phyloP scores from a whole-genome alignment of 1,140 invertebrate genomes.

The Gryllus bimaculatus region DNA sequence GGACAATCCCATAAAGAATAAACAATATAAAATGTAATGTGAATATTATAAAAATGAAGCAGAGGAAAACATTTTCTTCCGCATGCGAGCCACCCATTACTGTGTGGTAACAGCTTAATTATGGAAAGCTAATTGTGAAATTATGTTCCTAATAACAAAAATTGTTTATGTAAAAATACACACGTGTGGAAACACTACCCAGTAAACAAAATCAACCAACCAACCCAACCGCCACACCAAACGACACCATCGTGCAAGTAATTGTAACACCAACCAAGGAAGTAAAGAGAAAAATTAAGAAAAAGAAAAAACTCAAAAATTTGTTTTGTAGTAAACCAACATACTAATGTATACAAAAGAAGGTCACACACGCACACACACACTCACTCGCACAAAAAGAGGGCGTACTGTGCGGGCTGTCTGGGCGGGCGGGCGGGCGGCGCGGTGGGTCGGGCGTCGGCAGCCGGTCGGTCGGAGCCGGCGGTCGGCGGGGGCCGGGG shows the following conservation, averaged over 20 bases:
- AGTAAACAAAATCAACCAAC: slow-evolving; percentile 1
- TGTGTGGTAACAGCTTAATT: not conserved
- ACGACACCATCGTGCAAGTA: not conserved
- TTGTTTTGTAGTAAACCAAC: not conserved
- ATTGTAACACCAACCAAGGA: not conserved
- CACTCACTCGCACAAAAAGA: not conserved
- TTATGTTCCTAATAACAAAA: not conserved
- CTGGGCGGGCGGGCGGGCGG: not conserved
- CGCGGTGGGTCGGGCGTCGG: too few relatives aligned
- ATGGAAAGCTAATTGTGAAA: not conserved
- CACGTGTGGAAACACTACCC: not conserved
- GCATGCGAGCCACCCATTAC: not conserved
- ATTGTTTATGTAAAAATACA: not conserved
- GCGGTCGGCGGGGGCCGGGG: too few relatives aligned
- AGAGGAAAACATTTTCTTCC: not conserved
- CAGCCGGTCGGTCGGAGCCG: too few relatives aligned
- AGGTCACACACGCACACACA: not conserved
- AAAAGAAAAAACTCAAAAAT: not conserved
- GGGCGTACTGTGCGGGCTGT: not conserved
- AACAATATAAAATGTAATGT: not conserved
- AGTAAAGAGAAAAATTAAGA: not conserved
- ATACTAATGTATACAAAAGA: not conserved
- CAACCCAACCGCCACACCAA: slow-evolving; percentile 2
- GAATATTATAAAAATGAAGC: not conserved
- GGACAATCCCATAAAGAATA: not conserved